Conservation (phyloP, 2,797 vertebrate genomes). For the Pampus argenteus region DNA sequence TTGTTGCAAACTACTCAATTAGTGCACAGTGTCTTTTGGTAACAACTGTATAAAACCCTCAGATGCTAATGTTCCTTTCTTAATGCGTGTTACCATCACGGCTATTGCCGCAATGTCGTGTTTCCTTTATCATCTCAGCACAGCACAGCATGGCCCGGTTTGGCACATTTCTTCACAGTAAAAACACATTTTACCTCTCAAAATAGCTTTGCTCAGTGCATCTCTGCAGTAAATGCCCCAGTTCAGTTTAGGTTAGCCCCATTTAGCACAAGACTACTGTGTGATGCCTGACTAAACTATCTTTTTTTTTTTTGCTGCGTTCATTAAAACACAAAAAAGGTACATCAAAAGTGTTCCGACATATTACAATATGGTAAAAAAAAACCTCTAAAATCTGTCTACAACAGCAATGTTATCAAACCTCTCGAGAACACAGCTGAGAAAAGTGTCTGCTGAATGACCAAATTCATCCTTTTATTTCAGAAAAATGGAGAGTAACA, state of each 20-base stretch:
- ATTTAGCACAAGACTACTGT: not conserved
- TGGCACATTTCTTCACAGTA: slow-evolving; percentile 16
- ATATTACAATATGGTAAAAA: not conserved
- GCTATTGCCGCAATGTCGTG: slow-evolving; percentile 11
- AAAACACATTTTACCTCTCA: slow-evolving; percentile 5
- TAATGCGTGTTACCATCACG: slow-evolving; percentile 25
- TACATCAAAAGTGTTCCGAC: not conserved
- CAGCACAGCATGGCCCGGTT: slow-evolving; percentile 31
- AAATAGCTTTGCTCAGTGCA: slow-evolving; percentile 6
- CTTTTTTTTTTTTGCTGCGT: not conserved
- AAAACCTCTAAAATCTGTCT: too few relatives aligned
- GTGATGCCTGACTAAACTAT: not conserved
- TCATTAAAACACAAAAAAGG: not conserved
- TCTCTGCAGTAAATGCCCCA: slow-evolving; percentile 12
- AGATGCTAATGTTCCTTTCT: slow-evolving; percentile 34
- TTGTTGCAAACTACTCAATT: slow-evolving; percentile 28
- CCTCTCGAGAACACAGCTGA: not conserved
- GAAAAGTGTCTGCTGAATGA: not conserved
- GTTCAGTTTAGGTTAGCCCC: slow-evolving; percentile 14
- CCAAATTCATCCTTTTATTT: not conserved
- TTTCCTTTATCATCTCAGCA: slow-evolving; percentile 27
- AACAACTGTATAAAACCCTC: slow-evolving; percentile 17
- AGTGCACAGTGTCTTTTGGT: slow-evolving; percentile 12
- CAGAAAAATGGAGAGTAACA: not conserved
- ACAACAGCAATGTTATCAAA: too few relatives aligned